Conservation (phyloP, 1,140 invertebrate genomes). For the Parapsyche elsis region DNA sequence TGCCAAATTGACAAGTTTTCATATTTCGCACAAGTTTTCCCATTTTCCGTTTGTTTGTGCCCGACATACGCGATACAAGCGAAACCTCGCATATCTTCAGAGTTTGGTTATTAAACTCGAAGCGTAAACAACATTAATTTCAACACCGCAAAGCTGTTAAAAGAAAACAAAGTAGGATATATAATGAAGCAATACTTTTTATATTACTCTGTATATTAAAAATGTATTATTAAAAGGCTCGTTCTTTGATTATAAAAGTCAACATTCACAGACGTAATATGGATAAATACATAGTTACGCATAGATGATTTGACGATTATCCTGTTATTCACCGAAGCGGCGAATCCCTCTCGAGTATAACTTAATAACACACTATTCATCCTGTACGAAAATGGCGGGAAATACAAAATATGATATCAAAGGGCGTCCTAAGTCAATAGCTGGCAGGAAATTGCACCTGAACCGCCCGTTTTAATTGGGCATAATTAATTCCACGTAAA, state of each 20-base stretch:
- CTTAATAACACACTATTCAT: background rate
- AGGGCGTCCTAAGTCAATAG: constrained; percentile 31
- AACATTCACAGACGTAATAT: too few species aligned
- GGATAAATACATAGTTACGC: too few species aligned
- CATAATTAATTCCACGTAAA: constrained; percentile 25
- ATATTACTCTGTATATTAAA: too few species aligned
- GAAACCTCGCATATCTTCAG: background rate
- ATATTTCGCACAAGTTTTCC: background rate
- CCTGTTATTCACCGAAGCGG: background rate
- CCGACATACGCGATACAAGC: background rate
- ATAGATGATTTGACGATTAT: background rate
- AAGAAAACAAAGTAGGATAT: too few species aligned
- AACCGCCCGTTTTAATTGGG: constrained; percentile 19
- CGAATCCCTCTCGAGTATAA: background rate
- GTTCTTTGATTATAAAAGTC: too few species aligned
- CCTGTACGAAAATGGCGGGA: background rate
- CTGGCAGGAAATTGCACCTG: constrained; percentile 17
- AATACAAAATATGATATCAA: constrained; percentile 26
- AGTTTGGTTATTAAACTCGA: background rate
- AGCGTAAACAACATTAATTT: background rate
- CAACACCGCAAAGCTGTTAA: too few species aligned
- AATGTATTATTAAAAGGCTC: too few species aligned
- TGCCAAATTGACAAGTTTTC: constrained; percentile 4
- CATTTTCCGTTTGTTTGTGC: constrained; percentile 3
- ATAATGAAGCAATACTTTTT: too few species aligned